Conservation (phyloP, 2,797 vertebrate genomes). For the Merluccius polli region DNA sequence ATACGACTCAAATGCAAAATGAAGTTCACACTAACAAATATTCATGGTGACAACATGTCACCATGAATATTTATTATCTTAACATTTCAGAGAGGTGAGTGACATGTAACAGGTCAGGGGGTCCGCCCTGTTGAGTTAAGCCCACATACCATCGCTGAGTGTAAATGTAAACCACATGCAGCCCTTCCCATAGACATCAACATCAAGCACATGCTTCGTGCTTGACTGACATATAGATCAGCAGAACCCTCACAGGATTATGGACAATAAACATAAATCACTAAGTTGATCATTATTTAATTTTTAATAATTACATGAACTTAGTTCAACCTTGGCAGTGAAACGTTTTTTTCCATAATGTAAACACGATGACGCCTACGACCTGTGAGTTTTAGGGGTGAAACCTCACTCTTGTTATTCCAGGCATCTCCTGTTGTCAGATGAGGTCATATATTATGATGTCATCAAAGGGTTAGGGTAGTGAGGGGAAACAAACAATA, state of each 20-base stretch:
- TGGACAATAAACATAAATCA: neutral
- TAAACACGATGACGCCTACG: neutral
- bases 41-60: neutral
- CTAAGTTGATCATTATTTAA: neutral
- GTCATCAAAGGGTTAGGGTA: neutral
- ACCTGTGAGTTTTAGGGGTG: neutral
- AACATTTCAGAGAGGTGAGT: neutral
- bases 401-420: neutral
- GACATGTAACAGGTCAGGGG: neutral
- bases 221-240: constrained; percentile 1
- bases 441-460: neutral
- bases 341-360: neutral
- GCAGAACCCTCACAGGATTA: neutral
- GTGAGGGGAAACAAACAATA: neutral
- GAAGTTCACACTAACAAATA: too few species aligned
- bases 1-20: neutral
- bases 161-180: constrained; percentile 31
- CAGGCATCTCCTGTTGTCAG: neutral
- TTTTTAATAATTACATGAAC: neutral
- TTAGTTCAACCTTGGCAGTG: neutral
- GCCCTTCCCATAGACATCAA: neutral
- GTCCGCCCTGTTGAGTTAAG: neutral
- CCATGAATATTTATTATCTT: too few species aligned
- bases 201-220: neutral
- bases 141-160: constrained; percentile 3